Evolutionary conservation across 2,113 vertebrate species (phyloP), one percentile per base, ranked within the genome.

Genomic region (Coregonus clupeaformis): DNA sequence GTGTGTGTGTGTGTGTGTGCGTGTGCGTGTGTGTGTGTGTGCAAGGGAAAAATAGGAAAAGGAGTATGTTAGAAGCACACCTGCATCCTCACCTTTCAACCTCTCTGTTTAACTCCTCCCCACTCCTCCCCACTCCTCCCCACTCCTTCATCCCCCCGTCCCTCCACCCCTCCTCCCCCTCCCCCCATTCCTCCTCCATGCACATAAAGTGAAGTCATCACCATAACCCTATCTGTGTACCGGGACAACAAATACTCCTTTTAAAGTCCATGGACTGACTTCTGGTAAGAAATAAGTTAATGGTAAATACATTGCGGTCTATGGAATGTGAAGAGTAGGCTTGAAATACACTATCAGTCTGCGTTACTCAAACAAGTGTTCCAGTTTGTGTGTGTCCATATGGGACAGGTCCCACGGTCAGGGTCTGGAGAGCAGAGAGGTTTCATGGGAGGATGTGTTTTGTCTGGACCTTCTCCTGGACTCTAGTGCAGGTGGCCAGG

Each of bases 31-130:
- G 30, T 74, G 60, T 77, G 68, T 60, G 74, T 74, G 76, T 42
- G 69, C 47, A n/a, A 68, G 68, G 16, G 13, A 30, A 66, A 70
- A 27, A 64, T 60, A 69, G 16, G 71, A 30, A 72, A 74, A 76
- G 79, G 76, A 68, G 4, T 52, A 27, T 69, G 76, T 83, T 75
- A 73, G 79, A 36, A 57, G 84, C 85, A 89, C 90, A 92, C 91
- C 89, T 91, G 89, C 83, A 88, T 84, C 77, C 78, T 91, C 79
- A 89, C 88, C 89, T 89, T 88, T 86, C 75, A 80, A 89, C 85
- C 67, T 72, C 14, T 27, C 9, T 52, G 71, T 82, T 90, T 86
- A 87, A 86, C 18, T 16, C 70, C 66, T 65, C 57, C 69, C 69
- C 75, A 36, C 62, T 62, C 71, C 2, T 42, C n/a, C n/a, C n/a